Evolutionary conservation across 1,140 invertebrate genomes (phyloP), one percentile per base, ranked within the genome.

Genomic region (Drosophila aff.): DNA sequence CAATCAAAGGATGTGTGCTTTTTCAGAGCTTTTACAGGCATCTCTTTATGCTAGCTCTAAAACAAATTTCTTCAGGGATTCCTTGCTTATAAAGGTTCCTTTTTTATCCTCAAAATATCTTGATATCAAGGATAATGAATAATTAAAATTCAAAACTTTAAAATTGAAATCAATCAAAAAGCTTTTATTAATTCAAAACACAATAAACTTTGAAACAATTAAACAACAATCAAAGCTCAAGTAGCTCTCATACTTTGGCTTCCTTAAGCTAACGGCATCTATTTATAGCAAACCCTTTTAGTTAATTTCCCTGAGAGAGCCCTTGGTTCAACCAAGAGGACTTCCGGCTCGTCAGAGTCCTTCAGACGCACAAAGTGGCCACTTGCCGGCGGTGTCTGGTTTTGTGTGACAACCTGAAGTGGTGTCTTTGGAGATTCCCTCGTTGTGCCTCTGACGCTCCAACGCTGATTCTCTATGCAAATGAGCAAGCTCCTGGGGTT

Each of bases 391-490:
- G 28, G 31, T 47, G 65, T 76, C 55, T 76, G 76, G 53, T 31
- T 61, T 65, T 62, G 64, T 71, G 64, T 78, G 33, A 67, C 40
- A 64, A 18, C 53, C 79, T 73, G 38, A 73, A 73, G 69, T 43
- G 68, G 38, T 47, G 46, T 60, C 69, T 73, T 72, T 47, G 33
- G 26, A 58, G 36, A 46, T 26, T 31, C 26, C 57, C 40, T 33
- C 33, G 21, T 16, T 55, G 52, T 10, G 36, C 9, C 47, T 31
- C 23, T 15, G 33, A 57, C 40, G 23, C 21, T 11, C 40, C 7
- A 21, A 58, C 53, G 52, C 33, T 55, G 53, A 36, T 53, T 76
- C 60, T 23, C 36, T 65, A 87, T 87, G 77, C 72, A 83, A 89
- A 89, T 81, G 63, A 58, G 68, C 68, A 77, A 61, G 33, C 44